A percentile compares a stretch with the other conserved stretches of the same genome.
Evolutionary conservation across 2,888 invertebrate species (phyloP).

Genomic region (Pammene aurita): DNA sequence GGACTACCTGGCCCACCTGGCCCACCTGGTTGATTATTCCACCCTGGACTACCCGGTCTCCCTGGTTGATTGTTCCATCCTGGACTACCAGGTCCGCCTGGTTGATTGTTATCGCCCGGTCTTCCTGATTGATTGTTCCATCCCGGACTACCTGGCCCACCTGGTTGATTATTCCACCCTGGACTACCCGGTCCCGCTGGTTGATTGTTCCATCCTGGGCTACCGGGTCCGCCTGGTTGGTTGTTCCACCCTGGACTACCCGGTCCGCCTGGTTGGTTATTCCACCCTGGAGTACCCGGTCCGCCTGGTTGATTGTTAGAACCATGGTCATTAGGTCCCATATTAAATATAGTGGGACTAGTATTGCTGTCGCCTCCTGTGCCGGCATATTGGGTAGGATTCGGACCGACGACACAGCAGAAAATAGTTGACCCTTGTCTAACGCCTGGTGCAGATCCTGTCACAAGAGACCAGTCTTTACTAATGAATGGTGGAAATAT

Average conservation of each 20-base stretch:
- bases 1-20: conserved; percentile 4
- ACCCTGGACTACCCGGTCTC: conserved; percentile 6
- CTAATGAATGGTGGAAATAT: conserved; percentile 5
- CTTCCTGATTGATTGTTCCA: conserved; percentile 30
- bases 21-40: conserved; percentile 18
- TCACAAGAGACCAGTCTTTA: conserved; percentile 31
- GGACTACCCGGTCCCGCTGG: not conserved
- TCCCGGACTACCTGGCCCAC: conserved; percentile 23
- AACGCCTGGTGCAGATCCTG: conserved; percentile 27
- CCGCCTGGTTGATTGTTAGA: not conserved
- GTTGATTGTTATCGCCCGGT: not conserved
- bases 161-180: conserved; percentile 10
- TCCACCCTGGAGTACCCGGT: not conserved
- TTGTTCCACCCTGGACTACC: not conserved
- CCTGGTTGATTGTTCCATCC: conserved; percentile 25
- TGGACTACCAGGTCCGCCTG: conserved; percentile 5
- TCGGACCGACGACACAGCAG: conserved; percentile 37
- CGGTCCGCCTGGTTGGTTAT: not conserved
- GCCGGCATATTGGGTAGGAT: conserved; percentile 17
- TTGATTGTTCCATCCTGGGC: not conserved
- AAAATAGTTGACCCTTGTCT: conserved; percentile 33
- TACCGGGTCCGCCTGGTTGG: not conserved
- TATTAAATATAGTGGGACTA: conserved; percentile 6
- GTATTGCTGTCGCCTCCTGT: conserved; percentile 1
- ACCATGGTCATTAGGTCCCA: not conserved